phyloP scores from a whole-genome alignment of 2,797 vertebrate genomes.

The Gallinago stenura region DNA sequence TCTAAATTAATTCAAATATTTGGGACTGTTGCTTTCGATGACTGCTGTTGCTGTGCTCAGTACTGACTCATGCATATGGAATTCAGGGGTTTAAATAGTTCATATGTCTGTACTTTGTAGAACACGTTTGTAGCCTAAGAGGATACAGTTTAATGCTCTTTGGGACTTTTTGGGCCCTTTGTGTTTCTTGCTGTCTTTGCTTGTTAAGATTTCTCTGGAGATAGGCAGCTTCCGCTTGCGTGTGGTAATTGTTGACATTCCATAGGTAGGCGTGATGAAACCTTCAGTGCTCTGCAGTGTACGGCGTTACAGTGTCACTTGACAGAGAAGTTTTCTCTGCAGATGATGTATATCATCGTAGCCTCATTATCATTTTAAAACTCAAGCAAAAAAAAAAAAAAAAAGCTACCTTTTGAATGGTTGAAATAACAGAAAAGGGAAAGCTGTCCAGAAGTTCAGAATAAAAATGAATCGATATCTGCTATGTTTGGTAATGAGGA shows the following conservation, averaged over 20 bases:
- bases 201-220: constrained; percentile 13
- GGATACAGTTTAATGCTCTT: constrained; percentile 31
- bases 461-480: background rate
- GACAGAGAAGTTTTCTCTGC: background rate
- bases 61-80: constrained; percentile 39
- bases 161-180: background rate
- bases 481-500: background rate
- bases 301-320: background rate
- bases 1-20: constrained; percentile 49
- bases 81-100: constrained; percentile 39
- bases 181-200: constrained; percentile 17
- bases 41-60: background rate
- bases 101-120: constrained; percentile 21
- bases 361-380: background rate
- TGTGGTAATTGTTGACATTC: constrained; percentile 10
- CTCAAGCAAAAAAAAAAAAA: background rate
- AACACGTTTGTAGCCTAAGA: background rate
- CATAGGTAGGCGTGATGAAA: background rate
- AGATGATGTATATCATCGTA: background rate
- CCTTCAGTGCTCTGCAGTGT: background rate
- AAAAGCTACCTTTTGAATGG: background rate
- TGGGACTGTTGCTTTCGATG: constrained; percentile 13
- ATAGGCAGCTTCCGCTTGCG: background rate
- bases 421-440: background rate
- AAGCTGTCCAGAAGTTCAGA: background rate